phyloP scores from a whole-genome alignment of 2,888 invertebrate species.

The Pardosa pseudoannulata region DNA sequence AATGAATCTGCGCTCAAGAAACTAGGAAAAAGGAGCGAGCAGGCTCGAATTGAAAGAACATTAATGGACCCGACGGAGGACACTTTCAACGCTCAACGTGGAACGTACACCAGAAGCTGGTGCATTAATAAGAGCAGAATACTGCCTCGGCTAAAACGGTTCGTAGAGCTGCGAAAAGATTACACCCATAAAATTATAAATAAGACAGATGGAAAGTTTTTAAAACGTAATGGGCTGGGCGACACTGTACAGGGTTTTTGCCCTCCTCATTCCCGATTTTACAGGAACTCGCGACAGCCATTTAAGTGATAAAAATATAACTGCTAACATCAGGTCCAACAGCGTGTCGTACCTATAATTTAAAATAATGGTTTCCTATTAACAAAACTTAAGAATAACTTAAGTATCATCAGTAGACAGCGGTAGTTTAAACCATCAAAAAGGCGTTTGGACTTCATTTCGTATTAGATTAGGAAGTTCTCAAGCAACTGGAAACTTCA shows the following conservation, averaged over 20 bases:
- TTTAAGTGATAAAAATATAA: background rate
- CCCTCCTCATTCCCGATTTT: background rate
- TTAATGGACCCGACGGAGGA: slow-evolving; percentile 10
- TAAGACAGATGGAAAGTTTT: background rate
- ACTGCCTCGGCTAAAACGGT: background rate
- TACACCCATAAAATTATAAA: background rate
- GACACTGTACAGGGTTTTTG: background rate
- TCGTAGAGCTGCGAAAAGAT: background rate
- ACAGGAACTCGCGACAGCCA: background rate
- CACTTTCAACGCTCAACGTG: background rate
- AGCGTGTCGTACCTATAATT: background rate
- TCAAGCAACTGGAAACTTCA: background rate
- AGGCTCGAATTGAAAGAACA: background rate
- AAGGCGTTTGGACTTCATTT: slow-evolving; percentile 3
- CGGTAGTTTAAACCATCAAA: background rate
- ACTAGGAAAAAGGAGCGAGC: slow-evolving; percentile 7
- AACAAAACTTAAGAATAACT: slow-evolving; percentile 3
- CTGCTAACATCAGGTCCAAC: background rate
- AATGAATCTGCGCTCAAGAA: slow-evolving; percentile 49
- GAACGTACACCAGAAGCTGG: background rate
- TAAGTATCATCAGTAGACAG: background rate
- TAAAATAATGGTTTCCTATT: background rate
- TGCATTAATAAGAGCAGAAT: background rate
- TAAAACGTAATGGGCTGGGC: background rate
- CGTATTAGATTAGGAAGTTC: background rate